A percentile compares a stretch with the other conserved stretches of the same genome.
phyloP scores from a whole-genome alignment of 2,888 invertebrate genomes.

The Oasisia sp. region DNA sequence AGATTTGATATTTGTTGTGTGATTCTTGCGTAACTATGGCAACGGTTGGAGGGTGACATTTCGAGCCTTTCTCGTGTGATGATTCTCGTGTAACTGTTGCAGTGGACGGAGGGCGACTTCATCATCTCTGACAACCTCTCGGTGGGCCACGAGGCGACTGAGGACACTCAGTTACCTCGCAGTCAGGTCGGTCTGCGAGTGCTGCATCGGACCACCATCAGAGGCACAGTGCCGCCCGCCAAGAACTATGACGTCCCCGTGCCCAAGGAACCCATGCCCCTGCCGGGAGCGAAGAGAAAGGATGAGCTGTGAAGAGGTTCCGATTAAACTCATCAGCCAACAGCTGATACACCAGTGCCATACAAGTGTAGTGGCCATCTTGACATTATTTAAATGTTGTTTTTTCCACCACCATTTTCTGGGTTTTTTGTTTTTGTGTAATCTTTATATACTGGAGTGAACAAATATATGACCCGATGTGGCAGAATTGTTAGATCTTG shows the following conservation, averaged over 20 bases:
- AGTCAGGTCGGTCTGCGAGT: slow-evolving; percentile 55
- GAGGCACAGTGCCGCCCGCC: slow-evolving; percentile 47
- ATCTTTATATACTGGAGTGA: background rate
- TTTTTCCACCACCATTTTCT: background rate
- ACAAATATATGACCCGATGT: background rate
- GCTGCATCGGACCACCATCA: slow-evolving; percentile 57
- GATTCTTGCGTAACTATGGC: too few species aligned
- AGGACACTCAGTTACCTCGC: slow-evolving; percentile 53
- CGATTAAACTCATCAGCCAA: background rate
- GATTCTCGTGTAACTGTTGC: slow-evolving; percentile 20
- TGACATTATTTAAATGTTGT: background rate
- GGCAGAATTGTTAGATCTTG: background rate
- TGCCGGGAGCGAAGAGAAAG: background rate
- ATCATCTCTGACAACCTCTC: slow-evolving; percentile 61
- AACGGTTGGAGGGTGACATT: background rate
- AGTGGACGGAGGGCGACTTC: slow-evolving; percentile 62
- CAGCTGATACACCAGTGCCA: background rate
- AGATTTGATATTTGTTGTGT: too few species aligned
- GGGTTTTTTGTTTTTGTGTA: background rate
- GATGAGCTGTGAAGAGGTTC: background rate
- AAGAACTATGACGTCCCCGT: slow-evolving; percentile 37
- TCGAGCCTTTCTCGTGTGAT: background rate
- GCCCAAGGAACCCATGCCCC: slow-evolving; percentile 14
- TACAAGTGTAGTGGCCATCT: background rate
- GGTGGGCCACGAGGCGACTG: slow-evolving; percentile 59